These are phyloP conservation scores for Characodon lateralis DNA, from an alignment of 2,797 vertebrate genomes.

Conservation along the genomic window DNA sequence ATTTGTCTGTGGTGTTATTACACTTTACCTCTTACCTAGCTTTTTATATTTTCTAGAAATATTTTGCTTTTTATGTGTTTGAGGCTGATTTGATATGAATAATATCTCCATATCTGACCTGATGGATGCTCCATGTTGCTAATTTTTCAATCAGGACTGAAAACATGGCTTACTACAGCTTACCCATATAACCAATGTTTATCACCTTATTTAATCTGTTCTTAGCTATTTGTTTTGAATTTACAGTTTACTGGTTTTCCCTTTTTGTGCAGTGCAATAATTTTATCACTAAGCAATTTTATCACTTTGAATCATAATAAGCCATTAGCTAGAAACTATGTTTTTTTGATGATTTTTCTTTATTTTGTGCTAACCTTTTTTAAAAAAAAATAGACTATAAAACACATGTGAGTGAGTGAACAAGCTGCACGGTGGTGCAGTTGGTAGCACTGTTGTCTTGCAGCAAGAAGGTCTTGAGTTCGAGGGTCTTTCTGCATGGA, in stretches of 20 bases:
- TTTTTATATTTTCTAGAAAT: conserved; percentile 39
- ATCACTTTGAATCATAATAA: too few relatives aligned
- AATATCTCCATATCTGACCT: not conserved
- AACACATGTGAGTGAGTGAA: too few relatives aligned
- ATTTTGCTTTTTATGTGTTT: conserved; percentile 17
- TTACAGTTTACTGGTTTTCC: not conserved
- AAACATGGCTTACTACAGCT: not conserved
- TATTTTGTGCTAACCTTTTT: too few relatives aligned
- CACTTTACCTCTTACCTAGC: conserved; percentile 45
- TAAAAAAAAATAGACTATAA: too few relatives aligned
- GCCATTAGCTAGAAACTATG: too few relatives aligned
- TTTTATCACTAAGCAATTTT: too few relatives aligned
- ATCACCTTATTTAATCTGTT: not conserved
- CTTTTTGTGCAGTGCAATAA: not conserved
- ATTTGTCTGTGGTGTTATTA: conserved; percentile 64
- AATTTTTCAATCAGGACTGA: not conserved
- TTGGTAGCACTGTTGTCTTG: too few relatives aligned
- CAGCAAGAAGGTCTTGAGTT: too few relatives aligned
- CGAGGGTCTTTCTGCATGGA: too few relatives aligned
- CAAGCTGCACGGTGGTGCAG: too few relatives aligned
- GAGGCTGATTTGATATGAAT: not conserved
- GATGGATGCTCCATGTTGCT: not conserved
- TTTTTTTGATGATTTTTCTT: too few relatives aligned
- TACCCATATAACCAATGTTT: too few relatives aligned
- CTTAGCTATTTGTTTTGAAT: not conserved